These are phyloP conservation scores for Galendromus occidentalis DNA, from an alignment of 1,140 invertebrate species.

Conservation along the genomic window DNA sequence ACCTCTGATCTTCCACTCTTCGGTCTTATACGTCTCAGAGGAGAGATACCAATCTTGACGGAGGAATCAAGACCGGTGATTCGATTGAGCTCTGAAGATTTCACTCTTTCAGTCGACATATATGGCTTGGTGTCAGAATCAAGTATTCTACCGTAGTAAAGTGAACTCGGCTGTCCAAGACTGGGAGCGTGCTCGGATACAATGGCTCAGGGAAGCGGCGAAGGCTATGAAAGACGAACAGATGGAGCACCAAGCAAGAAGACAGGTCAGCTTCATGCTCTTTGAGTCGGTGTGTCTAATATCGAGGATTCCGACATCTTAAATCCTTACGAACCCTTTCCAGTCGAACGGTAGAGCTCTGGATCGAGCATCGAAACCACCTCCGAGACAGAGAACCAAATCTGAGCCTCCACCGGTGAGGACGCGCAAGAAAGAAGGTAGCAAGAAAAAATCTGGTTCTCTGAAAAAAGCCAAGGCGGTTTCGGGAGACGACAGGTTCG, in stretches of 20 bases:
- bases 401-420: background rate
- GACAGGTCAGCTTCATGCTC: background rate
- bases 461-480: background rate
- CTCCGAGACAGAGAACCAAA: constrained; percentile 4
- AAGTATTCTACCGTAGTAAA: constrained; percentile 4
- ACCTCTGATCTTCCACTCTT: too few relatives aligned
- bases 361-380: background rate
- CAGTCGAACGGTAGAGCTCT: background rate
- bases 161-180: constrained; percentile 1
- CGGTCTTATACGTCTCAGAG: too few relatives aligned
- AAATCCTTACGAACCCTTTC: too few relatives aligned
- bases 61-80: too few relatives aligned
- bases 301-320: too few relatives aligned
- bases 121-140: constrained; percentile 8
- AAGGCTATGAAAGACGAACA: constrained; percentile 9
- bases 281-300: too few relatives aligned
- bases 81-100: too few relatives aligned
- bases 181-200: background rate
- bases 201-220: background rate
- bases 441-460: background rate
- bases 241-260: constrained; percentile 2
- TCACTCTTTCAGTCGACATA: background rate
- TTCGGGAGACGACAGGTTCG: background rate
- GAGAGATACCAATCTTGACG: too few relatives aligned
- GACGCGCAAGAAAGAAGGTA: background rate